A percentile compares a stretch with the other conserved stretches of the same genome.
Evolutionary conservation across 2,797 vertebrate species (phyloP).

Genomic region (Hydrocynus forskahlii): DNA sequence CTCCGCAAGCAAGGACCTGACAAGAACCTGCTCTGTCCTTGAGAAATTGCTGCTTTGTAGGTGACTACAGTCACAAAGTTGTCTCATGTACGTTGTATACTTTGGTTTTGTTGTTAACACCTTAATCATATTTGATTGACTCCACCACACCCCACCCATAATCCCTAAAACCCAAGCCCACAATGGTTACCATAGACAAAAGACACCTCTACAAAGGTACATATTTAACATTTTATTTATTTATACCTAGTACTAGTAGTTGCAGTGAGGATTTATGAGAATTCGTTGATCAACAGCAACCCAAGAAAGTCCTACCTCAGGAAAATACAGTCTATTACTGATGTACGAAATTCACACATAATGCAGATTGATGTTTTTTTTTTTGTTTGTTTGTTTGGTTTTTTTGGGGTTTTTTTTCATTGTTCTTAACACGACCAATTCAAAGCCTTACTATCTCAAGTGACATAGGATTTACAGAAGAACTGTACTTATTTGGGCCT

Average conservation of each 20-base stretch:
- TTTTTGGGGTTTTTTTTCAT: conserved; percentile 72
- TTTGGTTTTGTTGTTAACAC: conserved; percentile 39
- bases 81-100: conserved; percentile 34
- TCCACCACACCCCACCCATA: neutral
- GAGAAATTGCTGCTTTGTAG: conserved; percentile 61
- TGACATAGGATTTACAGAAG: conserved; percentile 73
- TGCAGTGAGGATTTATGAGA: conserved; percentile 9
- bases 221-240: conserved; percentile 51
- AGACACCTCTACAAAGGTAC: conserved; percentile 32
- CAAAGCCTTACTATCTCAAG: conserved; percentile 80
- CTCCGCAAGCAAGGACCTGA: conserved; percentile 24
- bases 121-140: conserved; percentile 32
- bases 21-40: conserved; percentile 36
- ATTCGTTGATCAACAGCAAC: conserved; percentile 53
- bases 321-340: conserved; percentile 59
- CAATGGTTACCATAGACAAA: conserved; percentile 33
- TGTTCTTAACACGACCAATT: conserved; percentile 73
- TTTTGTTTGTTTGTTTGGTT: conserved; percentile 71
- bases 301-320: conserved; percentile 62
- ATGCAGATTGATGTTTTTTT: conserved; percentile 62
- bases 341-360: conserved; percentile 44
- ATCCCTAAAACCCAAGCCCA: conserved; percentile 1
- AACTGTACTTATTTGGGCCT: conserved; percentile 70
- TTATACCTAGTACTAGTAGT: conserved; percentile 28
- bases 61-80: conserved; percentile 46